Conservation (phyloP, 2,113 vertebrate genomes). For the Melozone crissalis region DNA sequence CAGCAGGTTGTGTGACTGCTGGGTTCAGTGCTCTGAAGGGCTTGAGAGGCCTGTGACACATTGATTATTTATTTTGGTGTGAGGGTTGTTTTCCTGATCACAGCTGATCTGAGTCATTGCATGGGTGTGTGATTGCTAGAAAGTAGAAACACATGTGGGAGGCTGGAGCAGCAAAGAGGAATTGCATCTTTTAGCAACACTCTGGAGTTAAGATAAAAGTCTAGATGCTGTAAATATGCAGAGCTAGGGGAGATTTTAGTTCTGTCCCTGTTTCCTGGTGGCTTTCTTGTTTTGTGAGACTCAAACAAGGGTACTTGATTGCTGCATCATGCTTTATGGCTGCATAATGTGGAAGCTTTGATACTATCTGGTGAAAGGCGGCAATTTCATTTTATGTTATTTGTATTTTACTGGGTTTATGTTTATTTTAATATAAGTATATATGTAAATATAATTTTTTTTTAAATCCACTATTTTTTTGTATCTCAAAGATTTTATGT, state of each 20-base stretch:
- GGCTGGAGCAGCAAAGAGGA: not conserved
- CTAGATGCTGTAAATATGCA: not conserved
- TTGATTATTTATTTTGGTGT: not conserved
- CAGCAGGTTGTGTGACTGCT: fast-evolving
- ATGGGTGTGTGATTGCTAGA: not conserved
- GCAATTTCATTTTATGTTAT: not conserved
- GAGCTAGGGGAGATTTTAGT: not conserved
- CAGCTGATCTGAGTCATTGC: not conserved
- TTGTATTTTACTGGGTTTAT: not conserved
- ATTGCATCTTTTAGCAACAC: not conserved
- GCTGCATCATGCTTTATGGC: not conserved
- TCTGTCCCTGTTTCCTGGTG: not conserved
- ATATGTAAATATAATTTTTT: not conserved
- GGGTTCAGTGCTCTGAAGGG: not conserved
- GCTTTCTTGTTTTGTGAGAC: not conserved
- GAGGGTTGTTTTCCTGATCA: not conserved
- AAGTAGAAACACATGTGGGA: not conserved
- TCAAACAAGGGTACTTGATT: not conserved
- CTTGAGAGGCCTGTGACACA: not conserved
- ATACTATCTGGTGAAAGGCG: not conserved
- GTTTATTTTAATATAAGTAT: not conserved
- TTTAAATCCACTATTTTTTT: not conserved
- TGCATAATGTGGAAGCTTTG: not conserved
- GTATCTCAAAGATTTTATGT: not conserved
- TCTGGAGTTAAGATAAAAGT: not conserved